These are phyloP conservation scores for Cynaeus angustus DNA, from an alignment of 2,888 invertebrate species.

Conservation along the genomic window DNA sequence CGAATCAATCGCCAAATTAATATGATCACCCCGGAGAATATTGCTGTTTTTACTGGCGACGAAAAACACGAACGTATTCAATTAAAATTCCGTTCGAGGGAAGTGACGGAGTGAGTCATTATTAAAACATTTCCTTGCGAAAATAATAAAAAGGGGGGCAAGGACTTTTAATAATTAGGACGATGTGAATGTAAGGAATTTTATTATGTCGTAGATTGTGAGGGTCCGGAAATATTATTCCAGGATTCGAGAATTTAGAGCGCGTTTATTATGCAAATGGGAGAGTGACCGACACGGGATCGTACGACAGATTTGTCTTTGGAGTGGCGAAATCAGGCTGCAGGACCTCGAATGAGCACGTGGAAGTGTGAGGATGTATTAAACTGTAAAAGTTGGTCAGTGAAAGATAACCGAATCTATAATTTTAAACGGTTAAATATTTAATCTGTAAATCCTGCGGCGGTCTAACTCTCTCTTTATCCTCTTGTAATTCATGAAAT, in stretches of 20 bases:
- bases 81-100: conserved; percentile 18
- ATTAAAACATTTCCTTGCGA: conserved; percentile 21
- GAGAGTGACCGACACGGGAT: conserved; percentile 13
- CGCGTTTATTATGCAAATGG: conserved; percentile 30
- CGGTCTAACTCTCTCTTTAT: too few species aligned
- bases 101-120: conserved; percentile 10
- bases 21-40: conserved; percentile 14
- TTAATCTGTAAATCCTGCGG: too few species aligned
- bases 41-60: neutral
- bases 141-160: conserved; percentile 19
- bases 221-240: conserved; percentile 18
- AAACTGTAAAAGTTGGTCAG: too few species aligned
- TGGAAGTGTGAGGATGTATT: too few species aligned
- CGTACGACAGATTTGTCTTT: conserved; percentile 14
- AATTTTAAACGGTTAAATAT: too few species aligned
- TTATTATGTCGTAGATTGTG: conserved; percentile 28
- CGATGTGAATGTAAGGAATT: conserved; percentile 25
- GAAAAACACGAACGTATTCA: conserved; percentile 12
- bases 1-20: conserved; percentile 15
- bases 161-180: conserved; percentile 27
- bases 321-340: too few species aligned
- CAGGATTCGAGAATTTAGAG: conserved; percentile 15
- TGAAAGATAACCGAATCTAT: too few species aligned
- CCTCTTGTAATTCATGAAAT: too few species aligned
- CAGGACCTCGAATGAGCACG: too few species aligned